Base-by-base conservation (phyloP, 2,888 invertebrate species). In the Chrysomela aeneicollis region DNA sequence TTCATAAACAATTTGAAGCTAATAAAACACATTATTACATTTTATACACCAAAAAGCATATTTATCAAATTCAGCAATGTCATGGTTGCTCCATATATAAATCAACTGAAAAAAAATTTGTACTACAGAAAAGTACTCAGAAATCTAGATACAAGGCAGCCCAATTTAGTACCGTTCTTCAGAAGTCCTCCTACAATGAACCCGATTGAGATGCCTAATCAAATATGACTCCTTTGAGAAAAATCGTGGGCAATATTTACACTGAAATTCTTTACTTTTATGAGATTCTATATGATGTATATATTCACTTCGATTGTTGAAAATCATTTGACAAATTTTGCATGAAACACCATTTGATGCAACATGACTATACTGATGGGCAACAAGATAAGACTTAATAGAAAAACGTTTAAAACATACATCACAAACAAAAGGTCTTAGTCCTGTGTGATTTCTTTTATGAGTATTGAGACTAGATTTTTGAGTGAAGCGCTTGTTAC, bases 401-500 rank as follows among this genome's bases (percentile, higher is more conserved):
- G 92, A 91, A 81, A 92, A 92, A 75, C 90, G 87, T 83, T 92
- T 92, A 79, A 90, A 88, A 82, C 92, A 92, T 75, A 92, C 88
- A 83, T 91, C 90, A 84, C 92, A 92, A 71, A 89, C 88, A 77
- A 91, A 92, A 37, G 92, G 92, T 67, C 91, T 86, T 82, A 91
- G 90, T 73, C 92, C 92, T 78, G 91, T 91, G 84, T 92, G 92
- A 76, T 91, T 90, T 80, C 92, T 85, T 84, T 91, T 92, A 84
- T 92, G 92, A 77, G 92, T 92, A 82, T 92, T 92, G 76, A 92
- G 85, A 76, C 92, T 92, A 74, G 91, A 91, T 82, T 92, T 92
- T 84, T 92, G 92, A 74, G 92, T 91, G 82, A 92, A 92, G 67
- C 91, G 86, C 81, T 92, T 92, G 77, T 90, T 86, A 80, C 91